These are phyloP conservation scores for Otus sunia DNA, from an alignment of 2,113 vertebrate species.

Conservation along the genomic window DNA sequence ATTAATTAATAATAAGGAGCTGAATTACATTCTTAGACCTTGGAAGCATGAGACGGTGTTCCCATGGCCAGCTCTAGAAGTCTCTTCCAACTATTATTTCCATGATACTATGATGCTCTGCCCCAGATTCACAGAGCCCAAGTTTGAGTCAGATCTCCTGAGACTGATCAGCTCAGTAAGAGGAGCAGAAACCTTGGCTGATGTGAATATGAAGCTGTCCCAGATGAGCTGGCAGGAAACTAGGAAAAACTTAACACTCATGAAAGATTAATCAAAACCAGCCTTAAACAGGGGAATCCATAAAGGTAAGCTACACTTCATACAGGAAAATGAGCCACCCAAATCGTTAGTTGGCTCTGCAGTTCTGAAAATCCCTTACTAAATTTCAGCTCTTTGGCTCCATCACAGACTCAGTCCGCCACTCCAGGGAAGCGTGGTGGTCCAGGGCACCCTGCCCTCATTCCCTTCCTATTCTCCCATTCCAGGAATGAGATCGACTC, in stretches of 20 bases:
- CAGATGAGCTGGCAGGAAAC: not conserved
- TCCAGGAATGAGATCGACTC: not conserved
- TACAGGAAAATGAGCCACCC: not conserved
- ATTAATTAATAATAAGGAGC: not conserved
- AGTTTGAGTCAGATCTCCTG: constrained; percentile 1
- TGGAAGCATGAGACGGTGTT: not conserved
- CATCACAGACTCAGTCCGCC: not conserved
- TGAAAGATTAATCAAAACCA: not conserved
- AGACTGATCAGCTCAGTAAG: not conserved
- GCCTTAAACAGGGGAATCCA: not conserved
- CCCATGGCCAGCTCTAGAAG: not conserved
- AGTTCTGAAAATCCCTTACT: not conserved
- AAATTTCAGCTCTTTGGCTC: not conserved
- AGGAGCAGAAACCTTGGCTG: not conserved
- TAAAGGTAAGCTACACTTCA: not conserved
- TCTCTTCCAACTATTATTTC: not conserved
- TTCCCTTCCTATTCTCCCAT: not conserved
- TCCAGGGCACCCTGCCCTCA: not conserved
- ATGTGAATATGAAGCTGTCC: not conserved
- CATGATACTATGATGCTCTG: not conserved
- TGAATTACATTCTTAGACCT: not conserved
- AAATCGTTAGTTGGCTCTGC: not conserved
- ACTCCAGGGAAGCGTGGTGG: not conserved
- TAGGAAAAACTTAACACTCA: not conserved
- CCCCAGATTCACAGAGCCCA: not conserved